phyloP scores from a whole-genome alignment of 1,140 invertebrate species.

The Procambarus clarkii region DNA sequence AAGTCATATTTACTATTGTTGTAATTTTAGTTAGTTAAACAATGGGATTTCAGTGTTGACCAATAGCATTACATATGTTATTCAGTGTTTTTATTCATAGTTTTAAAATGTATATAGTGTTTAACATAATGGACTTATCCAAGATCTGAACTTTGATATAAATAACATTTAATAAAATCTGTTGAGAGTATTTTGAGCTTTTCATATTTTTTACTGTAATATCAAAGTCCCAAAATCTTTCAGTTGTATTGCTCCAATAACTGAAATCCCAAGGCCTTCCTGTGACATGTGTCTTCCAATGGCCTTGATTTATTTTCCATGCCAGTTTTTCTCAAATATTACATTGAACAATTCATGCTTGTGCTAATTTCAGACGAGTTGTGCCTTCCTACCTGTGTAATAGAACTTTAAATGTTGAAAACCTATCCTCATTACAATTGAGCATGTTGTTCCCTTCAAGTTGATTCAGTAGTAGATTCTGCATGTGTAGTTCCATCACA shows the following conservation, averaged over 20 bases:
- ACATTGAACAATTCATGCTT: neutral
- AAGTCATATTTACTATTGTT: conserved; percentile 77
- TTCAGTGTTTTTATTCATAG: neutral
- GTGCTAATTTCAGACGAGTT: neutral
- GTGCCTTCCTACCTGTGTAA: neutral
- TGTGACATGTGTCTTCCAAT: neutral
- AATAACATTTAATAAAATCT: too few relatives aligned
- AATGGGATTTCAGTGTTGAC: conserved; percentile 26
- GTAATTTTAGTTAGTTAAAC: neutral
- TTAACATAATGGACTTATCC: too few relatives aligned
- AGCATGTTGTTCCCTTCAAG: neutral
- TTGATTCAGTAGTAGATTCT: neutral
- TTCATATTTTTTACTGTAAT: neutral
- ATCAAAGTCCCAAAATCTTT: neutral
- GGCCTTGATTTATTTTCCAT: neutral
- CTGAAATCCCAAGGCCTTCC: conserved; percentile 6
- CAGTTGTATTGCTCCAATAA: neutral
- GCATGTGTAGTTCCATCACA: conserved; percentile 1
- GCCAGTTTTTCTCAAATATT: conserved; percentile 12
- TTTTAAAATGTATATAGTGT: too few relatives aligned
- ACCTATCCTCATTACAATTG: neutral
- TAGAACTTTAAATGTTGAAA: neutral
- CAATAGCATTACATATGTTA: neutral
- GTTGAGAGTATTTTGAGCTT: too few relatives aligned
- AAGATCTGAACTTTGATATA: too few relatives aligned